Conservation (phyloP, 2,797 vertebrate genomes). For the Pangasius mekongensis region DNA sequence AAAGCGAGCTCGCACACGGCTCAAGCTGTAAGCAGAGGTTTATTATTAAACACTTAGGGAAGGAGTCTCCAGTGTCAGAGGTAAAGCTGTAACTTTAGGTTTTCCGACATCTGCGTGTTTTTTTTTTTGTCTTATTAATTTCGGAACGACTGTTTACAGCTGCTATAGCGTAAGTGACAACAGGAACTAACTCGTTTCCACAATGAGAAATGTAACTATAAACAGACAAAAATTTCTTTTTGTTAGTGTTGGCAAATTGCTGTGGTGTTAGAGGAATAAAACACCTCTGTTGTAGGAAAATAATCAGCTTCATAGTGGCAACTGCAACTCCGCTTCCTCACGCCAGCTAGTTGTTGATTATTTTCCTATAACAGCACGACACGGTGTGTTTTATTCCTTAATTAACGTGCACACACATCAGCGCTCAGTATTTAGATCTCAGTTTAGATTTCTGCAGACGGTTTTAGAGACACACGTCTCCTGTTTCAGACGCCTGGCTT, state of each 20-base stretch:
- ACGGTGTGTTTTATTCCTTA: not conserved
- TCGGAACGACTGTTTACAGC: not conserved
- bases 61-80: not conserved
- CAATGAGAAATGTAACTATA: not conserved
- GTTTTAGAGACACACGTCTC: constrained; percentile 25
- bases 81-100: not conserved
- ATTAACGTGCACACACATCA: not conserved
- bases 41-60: not conserved
- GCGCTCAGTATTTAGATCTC: not conserved
- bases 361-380: not conserved
- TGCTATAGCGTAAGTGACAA: not conserved
- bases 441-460: not conserved
- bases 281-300: not conserved
- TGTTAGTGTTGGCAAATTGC: not conserved
- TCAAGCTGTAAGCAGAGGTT: not conserved
- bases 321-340: not conserved
- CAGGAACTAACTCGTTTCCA: not conserved
- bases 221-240: not conserved
- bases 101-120: too few species aligned
- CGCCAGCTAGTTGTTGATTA: not conserved
- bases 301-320: not conserved
- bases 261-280: not conserved
- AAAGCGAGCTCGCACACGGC: too few species aligned
- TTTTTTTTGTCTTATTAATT: too few species aligned
- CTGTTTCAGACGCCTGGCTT: constrained; percentile 13